Evolutionary conservation across 2,113 vertebrate species (phyloP), one percentile per base, ranked within the genome.

Genomic region (Apus apus): DNA sequence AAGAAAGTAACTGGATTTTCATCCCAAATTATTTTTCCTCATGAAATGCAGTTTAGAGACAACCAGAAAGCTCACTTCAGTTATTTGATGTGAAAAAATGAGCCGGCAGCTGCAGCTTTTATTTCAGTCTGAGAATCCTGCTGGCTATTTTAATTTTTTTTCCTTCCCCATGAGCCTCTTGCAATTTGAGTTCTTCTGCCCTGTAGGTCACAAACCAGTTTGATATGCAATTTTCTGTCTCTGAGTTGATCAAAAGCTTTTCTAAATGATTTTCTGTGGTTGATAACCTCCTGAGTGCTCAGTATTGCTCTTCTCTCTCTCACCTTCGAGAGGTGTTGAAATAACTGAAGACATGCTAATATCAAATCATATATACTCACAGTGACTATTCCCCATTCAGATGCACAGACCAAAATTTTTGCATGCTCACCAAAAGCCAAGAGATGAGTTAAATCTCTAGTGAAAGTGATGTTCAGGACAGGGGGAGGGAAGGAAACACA

Each of bases 141-240:
- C 53, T 93, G 56, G 10, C 8, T 87, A 3, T 25, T 16, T 80
- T 43, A 26, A 38, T 38, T 34, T 48, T 50, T 9, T 11, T 61
- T 15, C 9, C 13, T 83, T 71, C 75, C 64, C 48, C 15, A 11
- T 27, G 29, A 95, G 29, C 34, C 16, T 87, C 77, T 85, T 68
- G 80, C 85, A 85, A 81, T 87, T 68, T 85, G 80, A 91, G 58
- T 94, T 92, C 9, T 73, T 85, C 78, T 88, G 82, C 72, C 67
- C 51, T 77, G 16, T 54, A 61, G 80, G 84, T 97, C 93, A 93
- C 62, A 89, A 62, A 34, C 9, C 19, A 32, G 83, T 81, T 67
- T 84, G 62, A 71, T 46, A 13, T 58, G 67, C 11, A 48, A 7
- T 82, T 78, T 93, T 93, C 79, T 81, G 30, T 64, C 60, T 80